These are phyloP conservation scores for Baccha elongata DNA, from an alignment of 2,888 invertebrate species.

Conservation along the genomic window DNA sequence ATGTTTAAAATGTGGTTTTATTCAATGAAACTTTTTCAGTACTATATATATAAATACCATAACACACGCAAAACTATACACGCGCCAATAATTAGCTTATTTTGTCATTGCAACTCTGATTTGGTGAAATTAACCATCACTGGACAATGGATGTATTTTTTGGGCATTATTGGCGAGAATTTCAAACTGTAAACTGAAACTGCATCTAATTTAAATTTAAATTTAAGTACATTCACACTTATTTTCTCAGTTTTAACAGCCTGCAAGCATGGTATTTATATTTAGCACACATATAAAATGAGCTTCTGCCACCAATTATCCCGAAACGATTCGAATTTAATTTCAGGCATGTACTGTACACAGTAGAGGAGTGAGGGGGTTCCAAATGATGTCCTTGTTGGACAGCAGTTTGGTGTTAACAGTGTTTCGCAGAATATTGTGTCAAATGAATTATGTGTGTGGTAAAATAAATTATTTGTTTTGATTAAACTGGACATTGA, in stretches of 20 bases:
- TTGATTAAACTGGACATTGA: background rate
- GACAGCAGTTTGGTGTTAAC: background rate
- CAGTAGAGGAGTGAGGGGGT: background rate
- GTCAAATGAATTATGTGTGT: background rate
- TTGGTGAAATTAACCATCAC: background rate
- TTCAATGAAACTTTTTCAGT: too few species aligned
- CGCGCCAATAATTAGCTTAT: background rate
- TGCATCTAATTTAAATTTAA: background rate
- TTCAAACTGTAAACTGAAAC: background rate
- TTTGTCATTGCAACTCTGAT: background rate
- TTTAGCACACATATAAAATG: background rate
- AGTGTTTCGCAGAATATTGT: background rate
- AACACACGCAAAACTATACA: background rate
- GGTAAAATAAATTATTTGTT: conserved; percentile 1
- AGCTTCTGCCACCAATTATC: background rate
- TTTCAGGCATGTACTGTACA: background rate
- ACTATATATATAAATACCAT: too few species aligned
- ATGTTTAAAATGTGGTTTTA: too few species aligned
- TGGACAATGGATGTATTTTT: background rate
- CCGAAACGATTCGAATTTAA: background rate
- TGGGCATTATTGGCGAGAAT: background rate
- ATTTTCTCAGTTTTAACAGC: background rate
- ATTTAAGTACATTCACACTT: background rate
- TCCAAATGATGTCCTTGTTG: background rate
- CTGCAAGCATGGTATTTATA: too few species aligned